Conservation (phyloP, 2,888 invertebrate species). For the Cosmorhoe ocellata region DNA sequence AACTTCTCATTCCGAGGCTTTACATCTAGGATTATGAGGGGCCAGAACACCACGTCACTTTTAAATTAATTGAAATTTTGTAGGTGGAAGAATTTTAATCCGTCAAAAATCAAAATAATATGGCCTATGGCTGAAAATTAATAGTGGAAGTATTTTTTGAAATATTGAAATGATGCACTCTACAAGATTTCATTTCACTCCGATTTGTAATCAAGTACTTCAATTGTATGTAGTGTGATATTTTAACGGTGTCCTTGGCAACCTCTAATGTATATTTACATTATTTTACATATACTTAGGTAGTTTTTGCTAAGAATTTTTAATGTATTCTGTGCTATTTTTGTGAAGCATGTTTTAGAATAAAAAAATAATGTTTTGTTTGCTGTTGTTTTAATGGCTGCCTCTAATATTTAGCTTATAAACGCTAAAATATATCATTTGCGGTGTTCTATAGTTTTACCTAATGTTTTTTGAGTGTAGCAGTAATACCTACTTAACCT, state of each 20-base stretch:
- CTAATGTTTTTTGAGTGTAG: conserved; percentile 21
- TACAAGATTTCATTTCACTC: no score
- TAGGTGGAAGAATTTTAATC: no score
- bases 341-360: conserved; percentile 71
- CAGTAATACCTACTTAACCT: conserved; percentile 9
- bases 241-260: no score
- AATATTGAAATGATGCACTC: no score
- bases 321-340: conserved; percentile 59
- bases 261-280: conserved; percentile 47
- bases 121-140: no score
- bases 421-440: conserved; percentile 33
- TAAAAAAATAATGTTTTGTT: conserved; percentile 78
- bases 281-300: no score
- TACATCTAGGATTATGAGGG: conserved; percentile 48
- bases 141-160: no score
- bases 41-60: no score
- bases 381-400: conserved; percentile 77
- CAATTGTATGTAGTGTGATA: no score
- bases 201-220: no score
- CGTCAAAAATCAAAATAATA: no score
- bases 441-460: conserved; percentile 17
- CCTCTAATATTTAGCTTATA: conserved; percentile 56
- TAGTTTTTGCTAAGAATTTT: conserved; percentile 51
- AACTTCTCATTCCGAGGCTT: conserved; percentile 38
- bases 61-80: no score